Percentiles rank a stretch among this genome's conserved stretches.
These are phyloP conservation scores for Elysia chlorotica DNA, from an alignment of 1,140 invertebrate species.

Conservation along the genomic window DNA sequence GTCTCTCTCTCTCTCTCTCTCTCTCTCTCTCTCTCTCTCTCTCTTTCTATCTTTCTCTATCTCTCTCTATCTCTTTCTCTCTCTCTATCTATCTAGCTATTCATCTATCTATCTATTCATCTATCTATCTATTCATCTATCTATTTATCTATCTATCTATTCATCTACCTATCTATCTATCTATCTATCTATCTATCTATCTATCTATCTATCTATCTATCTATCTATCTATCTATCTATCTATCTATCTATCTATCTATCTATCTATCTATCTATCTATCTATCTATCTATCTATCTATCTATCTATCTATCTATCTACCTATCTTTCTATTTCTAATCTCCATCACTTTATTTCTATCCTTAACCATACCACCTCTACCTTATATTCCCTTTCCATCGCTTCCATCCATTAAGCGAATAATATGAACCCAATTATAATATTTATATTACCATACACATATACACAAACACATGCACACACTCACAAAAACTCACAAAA, in stretches of 20 bases:
- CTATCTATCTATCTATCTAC: background rate
- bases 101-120: background rate
- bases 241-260: background rate
- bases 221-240: background rate
- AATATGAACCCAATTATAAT: too few species aligned
- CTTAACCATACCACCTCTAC: too few species aligned
- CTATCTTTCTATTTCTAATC: background rate
- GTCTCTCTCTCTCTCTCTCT: background rate
- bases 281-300: background rate
- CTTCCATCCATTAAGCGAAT: too few species aligned
- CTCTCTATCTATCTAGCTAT: background rate
- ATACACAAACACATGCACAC: too few species aligned
- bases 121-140: background rate
- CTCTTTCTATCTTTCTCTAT: background rate
- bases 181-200: background rate
- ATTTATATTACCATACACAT: too few species aligned
- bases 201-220: background rate
- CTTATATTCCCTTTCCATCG: too few species aligned
- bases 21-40: background rate
- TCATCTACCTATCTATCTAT: background rate
- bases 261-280: too few species aligned
- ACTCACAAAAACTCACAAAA: too few species aligned
- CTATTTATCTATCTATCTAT: background rate
- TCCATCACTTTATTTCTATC: background rate
- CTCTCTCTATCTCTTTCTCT: background rate